phyloP scores from a whole-genome alignment of 2,888 invertebrate genomes.

The Scaptomyza polygonia region DNA sequence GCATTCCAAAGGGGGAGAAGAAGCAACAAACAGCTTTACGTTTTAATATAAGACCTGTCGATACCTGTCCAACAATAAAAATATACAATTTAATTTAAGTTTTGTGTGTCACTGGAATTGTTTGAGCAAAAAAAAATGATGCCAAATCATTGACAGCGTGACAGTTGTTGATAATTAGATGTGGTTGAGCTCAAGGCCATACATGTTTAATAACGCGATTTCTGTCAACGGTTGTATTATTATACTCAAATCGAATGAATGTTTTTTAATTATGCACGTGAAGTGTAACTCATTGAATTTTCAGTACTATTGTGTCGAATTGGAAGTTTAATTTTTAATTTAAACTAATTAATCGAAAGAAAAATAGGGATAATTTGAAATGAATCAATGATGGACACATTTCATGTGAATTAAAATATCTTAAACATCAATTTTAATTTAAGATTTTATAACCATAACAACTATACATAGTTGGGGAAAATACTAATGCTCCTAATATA shows the following conservation, averaged over 20 bases:
- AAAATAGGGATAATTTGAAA: no score
- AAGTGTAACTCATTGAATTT: not conserved
- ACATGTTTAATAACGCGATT: conserved; percentile 16
- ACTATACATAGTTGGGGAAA: no score
- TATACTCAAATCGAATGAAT: not conserved
- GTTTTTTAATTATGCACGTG: not conserved
- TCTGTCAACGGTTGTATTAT: conserved; percentile 3
- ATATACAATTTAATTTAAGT: conserved; percentile 3
- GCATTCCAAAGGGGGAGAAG: conserved; percentile 5
- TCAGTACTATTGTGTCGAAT: not conserved
- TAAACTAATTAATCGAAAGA: not conserved
- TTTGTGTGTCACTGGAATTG: conserved; percentile 41
- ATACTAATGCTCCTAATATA: no score
- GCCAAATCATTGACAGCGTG: conserved; percentile 29
- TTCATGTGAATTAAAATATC: no score
- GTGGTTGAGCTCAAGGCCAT: conserved; percentile 52
- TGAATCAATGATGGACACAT: no score
- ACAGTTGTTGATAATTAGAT: conserved; percentile 35
- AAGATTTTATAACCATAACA: no score
- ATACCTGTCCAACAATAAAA: conserved; percentile 27
- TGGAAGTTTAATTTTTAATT: not conserved
- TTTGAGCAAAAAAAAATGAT: not conserved
- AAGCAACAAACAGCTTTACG: not conserved
- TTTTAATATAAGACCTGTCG: conserved; percentile 30
- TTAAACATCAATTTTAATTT: no score